Conservation (phyloP, 2,888 invertebrate genomes). For the Eristalis pertinax region DNA sequence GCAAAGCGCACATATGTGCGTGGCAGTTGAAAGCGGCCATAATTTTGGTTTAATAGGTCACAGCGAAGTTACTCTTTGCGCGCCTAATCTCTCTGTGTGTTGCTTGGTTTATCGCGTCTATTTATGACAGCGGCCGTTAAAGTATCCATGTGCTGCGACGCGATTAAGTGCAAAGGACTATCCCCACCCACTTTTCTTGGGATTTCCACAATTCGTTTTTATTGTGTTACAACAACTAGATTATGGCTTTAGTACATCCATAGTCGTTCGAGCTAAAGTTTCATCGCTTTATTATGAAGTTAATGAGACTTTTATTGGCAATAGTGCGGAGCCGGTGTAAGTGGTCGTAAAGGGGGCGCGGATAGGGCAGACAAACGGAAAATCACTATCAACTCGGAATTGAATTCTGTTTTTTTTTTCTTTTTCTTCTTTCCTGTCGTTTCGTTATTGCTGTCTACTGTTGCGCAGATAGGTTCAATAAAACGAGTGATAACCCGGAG, state of each 20-base stretch:
- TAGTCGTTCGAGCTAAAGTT: neutral
- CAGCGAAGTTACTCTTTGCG: neutral
- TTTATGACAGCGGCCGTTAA: neutral
- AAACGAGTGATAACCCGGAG: conserved; percentile 52
- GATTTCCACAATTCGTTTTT: neutral
- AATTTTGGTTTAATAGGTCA: neutral
- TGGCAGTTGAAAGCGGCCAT: neutral
- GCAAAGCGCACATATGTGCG: neutral
- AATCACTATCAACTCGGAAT: neutral
- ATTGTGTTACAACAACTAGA: neutral
- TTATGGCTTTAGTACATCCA: neutral
- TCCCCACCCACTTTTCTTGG: neutral
- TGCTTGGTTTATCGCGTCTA: neutral
- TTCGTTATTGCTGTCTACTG: conserved; percentile 8
- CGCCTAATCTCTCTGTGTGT: neutral
- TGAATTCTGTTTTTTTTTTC: neutral
- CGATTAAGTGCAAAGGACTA: neutral
- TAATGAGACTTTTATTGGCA: conserved; percentile 56
- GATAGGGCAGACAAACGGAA: neutral
- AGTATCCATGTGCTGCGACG: neutral
- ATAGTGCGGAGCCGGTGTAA: neutral
- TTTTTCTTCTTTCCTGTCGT: neutral
- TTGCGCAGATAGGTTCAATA: conserved; percentile 53
- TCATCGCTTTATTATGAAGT: conserved; percentile 46
- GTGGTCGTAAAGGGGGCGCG: neutral